A percentile compares a stretch with the other conserved stretches of the same genome.
phyloP scores from a whole-genome alignment of 53 echinoderm and acorn worm genomes.

The Luidia sarsii region DNA sequence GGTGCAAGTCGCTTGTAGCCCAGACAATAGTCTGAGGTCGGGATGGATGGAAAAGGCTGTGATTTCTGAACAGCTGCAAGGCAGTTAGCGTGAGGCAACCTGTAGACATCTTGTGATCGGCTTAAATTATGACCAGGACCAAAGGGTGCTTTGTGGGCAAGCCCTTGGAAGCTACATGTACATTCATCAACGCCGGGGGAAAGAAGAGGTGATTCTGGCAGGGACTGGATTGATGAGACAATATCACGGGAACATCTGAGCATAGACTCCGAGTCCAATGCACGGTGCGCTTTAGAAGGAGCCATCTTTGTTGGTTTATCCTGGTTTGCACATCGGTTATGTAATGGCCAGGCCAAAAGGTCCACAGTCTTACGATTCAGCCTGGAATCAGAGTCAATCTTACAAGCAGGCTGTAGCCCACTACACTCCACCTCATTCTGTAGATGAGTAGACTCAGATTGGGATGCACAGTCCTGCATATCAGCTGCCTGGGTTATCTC shows the following conservation, averaged over 20 bases:
- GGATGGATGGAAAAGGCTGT: background rate
- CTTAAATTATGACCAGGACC: background rate
- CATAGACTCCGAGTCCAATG: background rate
- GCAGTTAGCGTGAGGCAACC: background rate
- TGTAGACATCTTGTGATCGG: no score
- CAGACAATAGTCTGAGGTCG: background rate
- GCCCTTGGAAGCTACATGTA: background rate
- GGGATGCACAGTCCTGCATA: background rate
- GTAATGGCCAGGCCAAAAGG: conserved; percentile 31
- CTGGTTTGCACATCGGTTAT: background rate
- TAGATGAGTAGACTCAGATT: background rate
- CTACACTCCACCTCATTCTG: background rate
- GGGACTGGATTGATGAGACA: conserved; percentile 2
- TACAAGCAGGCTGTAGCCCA: no score
- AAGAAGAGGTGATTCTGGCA: conserved; percentile 12
- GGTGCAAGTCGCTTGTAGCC: background rate
- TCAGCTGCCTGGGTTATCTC: background rate
- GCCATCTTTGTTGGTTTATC: background rate
- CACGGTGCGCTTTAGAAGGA: background rate
- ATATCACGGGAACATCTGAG: background rate
- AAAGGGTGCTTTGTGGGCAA: no score
- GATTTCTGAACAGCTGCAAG: background rate
- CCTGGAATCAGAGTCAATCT: no score
- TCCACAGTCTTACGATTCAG: no score
- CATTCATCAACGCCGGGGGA: background rate